A percentile compares a stretch with the other conserved stretches of the same genome.
Conservation (phyloP, 2,797 vertebrate genomes). For the Gephyroberyx darwinii region DNA sequence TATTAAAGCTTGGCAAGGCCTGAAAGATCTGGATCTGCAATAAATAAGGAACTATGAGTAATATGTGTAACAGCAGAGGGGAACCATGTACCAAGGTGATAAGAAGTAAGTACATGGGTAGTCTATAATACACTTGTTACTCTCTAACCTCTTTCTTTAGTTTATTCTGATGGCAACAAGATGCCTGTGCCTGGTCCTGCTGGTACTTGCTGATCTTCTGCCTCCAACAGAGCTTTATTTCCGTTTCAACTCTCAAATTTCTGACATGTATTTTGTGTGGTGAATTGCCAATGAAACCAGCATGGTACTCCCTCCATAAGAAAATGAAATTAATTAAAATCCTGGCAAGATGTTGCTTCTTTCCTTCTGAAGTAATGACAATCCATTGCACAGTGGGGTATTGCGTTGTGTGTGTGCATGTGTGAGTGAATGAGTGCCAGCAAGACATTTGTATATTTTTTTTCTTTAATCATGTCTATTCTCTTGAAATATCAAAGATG, state of each 20-base stretch:
- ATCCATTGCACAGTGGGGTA: constrained; percentile 46
- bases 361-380: constrained; percentile 43
- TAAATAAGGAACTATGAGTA: background rate
- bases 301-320: constrained; percentile 30
- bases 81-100: no score
- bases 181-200: constrained; percentile 6
- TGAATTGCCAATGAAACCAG: constrained; percentile 34
- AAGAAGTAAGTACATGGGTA: background rate
- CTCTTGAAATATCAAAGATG: background rate
- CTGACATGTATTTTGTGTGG: constrained; percentile 46
- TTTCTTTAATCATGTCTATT: constrained; percentile 25
- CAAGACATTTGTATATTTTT: background rate
- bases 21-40: background rate
- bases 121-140: background rate
- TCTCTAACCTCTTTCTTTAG: background rate
- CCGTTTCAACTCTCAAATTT: constrained; percentile 24
- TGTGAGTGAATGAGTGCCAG: background rate
- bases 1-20: background rate
- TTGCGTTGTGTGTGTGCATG: background rate
- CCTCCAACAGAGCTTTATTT: constrained; percentile 33
- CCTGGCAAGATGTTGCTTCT: constrained; percentile 40
- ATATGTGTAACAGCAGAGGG: no score
- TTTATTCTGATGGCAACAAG: background rate
- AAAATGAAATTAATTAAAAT: constrained; percentile 61
- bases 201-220: constrained; percentile 7